These are phyloP conservation scores for Heliocidaris tuberculata DNA, from an alignment of 35 echinoderm and acorn worm species.

Conservation along the genomic window DNA sequence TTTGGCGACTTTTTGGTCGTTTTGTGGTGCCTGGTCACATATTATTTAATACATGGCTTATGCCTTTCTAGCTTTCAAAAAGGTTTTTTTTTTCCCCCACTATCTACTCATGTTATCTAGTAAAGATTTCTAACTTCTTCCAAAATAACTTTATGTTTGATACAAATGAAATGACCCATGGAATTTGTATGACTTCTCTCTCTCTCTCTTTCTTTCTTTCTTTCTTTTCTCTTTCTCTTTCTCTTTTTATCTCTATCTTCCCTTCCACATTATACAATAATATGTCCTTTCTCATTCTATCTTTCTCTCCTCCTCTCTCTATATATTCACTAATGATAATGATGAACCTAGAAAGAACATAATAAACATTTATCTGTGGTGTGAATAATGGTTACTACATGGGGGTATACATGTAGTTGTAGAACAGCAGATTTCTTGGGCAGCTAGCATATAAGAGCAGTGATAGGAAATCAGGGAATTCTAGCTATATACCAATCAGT, in stretches of 20 bases:
- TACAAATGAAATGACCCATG: no score
- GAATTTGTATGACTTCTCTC: no score
- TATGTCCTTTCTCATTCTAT: background rate
- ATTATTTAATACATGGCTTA: no score
- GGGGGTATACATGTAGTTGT: background rate
- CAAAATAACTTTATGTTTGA: no score
- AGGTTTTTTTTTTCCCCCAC: no score
- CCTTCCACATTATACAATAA: background rate
- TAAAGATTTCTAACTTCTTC: no score
- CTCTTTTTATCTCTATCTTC: background rate
- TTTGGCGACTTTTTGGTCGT: no score
- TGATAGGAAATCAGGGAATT: background rate
- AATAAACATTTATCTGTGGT: background rate
- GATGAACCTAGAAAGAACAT: background rate
- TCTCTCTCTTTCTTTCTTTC: background rate
- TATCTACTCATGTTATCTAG: no score
- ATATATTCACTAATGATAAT: background rate
- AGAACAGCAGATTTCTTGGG: no score
- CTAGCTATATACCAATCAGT: background rate
- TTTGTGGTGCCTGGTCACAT: no score
- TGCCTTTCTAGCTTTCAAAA: no score
- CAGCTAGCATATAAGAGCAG: background rate
- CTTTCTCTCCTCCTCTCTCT: background rate
- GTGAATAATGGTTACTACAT: background rate
- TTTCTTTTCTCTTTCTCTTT: background rate